Evolutionary conservation across 2,113 vertebrate genomes (phyloP).

Genomic region (Sturnira hondurensis): DNA sequence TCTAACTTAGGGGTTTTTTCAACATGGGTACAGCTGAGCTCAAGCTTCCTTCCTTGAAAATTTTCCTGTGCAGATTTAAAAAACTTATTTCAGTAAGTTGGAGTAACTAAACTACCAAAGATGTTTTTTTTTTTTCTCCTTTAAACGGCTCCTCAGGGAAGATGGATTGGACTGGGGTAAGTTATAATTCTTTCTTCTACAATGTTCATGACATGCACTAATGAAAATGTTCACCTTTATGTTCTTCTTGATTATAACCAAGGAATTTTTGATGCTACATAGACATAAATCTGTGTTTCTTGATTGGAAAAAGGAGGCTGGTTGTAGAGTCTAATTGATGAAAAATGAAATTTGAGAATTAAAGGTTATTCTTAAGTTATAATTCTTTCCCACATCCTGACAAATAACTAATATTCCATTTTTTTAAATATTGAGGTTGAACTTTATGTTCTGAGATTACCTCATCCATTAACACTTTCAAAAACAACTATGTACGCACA

Average conservation of each 20-base stretch:
- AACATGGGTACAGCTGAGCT: background rate
- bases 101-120: background rate
- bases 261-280: conserved; percentile 60
- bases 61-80: conserved; percentile 18
- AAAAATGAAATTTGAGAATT: conserved; percentile 64
- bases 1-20: background rate
- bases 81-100: conserved; percentile 40
- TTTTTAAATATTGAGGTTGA: conserved; percentile 29
- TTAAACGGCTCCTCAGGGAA: conserved; percentile 31
- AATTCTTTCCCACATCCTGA: conserved; percentile 52
- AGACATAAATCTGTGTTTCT: conserved; percentile 71
- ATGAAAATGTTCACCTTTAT: conserved; percentile 74
- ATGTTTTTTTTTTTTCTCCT: background rate
- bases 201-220: conserved; percentile 65
- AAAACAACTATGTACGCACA: background rate
- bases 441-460: conserved; percentile 51
- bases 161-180: conserved; percentile 39
- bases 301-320: conserved; percentile 47
- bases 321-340: conserved; percentile 47
- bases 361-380: conserved; percentile 56
- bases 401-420: conserved; percentile 57
- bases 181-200: conserved; percentile 68
- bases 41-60: background rate
- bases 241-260: conserved; percentile 67
- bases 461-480: background rate